phyloP scores from a whole-genome alignment of 2,113 vertebrate genomes.

The Lagopus leucura region DNA sequence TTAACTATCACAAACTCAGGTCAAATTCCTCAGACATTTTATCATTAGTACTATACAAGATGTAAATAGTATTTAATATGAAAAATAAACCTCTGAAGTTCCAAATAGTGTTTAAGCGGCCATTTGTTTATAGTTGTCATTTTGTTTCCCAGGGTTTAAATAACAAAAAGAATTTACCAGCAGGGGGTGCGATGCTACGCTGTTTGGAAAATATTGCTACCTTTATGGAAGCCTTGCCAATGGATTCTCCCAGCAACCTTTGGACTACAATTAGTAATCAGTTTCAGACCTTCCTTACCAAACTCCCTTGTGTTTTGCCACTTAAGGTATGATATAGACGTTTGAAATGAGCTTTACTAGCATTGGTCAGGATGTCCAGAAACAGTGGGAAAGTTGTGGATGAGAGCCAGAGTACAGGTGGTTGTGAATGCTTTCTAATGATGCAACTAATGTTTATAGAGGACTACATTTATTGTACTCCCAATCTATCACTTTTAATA shows the following conservation, averaged over 20 bases:
- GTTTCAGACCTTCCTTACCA: constrained; percentile 97
- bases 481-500: not conserved
- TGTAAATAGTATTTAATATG: not conserved
- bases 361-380: not conserved
- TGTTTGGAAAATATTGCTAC: constrained; percentile 97
- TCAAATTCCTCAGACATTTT: not conserved
- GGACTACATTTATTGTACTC: not conserved
- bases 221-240: constrained; percentile 98
- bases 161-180: constrained; percentile 97
- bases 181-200: constrained; percentile 95
- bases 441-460: not conserved
- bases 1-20: not conserved
- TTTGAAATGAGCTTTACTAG: not conserved
- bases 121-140: not conserved
- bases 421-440: not conserved
- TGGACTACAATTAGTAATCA: constrained; percentile 98
- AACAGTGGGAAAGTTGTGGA: not conserved
- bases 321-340: constrained; percentile 86
- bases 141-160: constrained; percentile 89
- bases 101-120: not conserved
- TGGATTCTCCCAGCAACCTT: constrained; percentile 98
- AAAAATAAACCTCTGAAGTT: not conserved
- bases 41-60: not conserved
- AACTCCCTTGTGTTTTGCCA: constrained; percentile 94
- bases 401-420: not conserved